Evolutionary conservation across 2,888 invertebrate genomes (phyloP), one percentile per base, ranked within the genome.

Genomic region (Teleiodes luculella): DNA sequence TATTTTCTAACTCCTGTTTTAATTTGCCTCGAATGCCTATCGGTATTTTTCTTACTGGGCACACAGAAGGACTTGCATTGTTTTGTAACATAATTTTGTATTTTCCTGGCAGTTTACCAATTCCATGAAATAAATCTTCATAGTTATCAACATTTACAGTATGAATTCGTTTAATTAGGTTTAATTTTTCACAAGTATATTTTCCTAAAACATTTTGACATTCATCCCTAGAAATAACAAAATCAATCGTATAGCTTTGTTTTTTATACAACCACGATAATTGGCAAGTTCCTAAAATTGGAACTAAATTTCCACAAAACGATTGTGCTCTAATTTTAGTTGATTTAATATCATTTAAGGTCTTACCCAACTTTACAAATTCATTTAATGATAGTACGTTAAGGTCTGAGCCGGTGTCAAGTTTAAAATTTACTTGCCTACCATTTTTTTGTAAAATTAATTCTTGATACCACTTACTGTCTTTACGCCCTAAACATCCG

Each of bases 41-140:
- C 1, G 65, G 67, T 30, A 67, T 61, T 54, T 61, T 60, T 24
- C 67, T 53, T 10, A 57, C 52, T 7, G 62, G 57, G 36, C 60
- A 62, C 5, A 65, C 47, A 0, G 58, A 53, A n/a, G 60, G 59
- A 31, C 53, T 54, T 6, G 57, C 56, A 46, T 36, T 52, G 18
- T 55, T 37, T 45, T 66, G 60, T 5, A 66, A 43, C 3, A 59
- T 47, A 14, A 65, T 63, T 14, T 39, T 57, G 52, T 64, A 59
- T 53, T 58, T 43, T 3, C 63, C 64, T 0, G 62, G 66, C 36
- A 64, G 50, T 46, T 58, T 60, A 1, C 65, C 65, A 16, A 67
- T 20, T 2, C 67, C 67, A n/a, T 62, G 13, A 59, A 65, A 65
- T 28, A 65, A 59, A 48, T 61, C 55, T 1, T 51, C 28, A 51